phyloP scores from a whole-genome alignment of 2,888 invertebrate species.

The Acheta domesticus region DNA sequence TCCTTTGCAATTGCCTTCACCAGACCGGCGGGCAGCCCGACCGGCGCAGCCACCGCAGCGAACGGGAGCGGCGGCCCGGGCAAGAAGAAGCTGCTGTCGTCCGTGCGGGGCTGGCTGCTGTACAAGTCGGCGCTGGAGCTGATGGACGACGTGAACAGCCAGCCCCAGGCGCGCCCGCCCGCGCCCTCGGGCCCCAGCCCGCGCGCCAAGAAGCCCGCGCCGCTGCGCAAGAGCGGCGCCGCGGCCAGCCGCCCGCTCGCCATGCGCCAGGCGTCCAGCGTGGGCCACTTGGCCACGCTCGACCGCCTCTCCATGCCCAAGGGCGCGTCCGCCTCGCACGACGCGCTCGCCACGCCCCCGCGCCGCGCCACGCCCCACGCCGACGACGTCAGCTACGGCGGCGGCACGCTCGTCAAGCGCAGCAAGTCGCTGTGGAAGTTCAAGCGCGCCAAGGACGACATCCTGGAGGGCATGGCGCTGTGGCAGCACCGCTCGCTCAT shows the following conservation, averaged over 20 bases:
- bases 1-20: neutral
- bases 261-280: slow-evolving; percentile 39
- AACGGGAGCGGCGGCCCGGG: neutral
- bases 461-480: slow-evolving; percentile 80
- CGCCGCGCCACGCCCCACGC: neutral
- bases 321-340: slow-evolving; percentile 38
- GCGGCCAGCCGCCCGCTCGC: slow-evolving; percentile 30
- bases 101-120: slow-evolving; percentile 48
- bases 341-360: neutral
- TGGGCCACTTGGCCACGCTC: slow-evolving; percentile 50
- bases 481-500: slow-evolving; percentile 84
- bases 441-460: slow-evolving; percentile 62
- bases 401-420: slow-evolving; percentile 58
- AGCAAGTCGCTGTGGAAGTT: slow-evolving; percentile 87
- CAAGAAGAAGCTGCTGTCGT: slow-evolving; percentile 36
- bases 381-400: neutral
- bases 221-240: neutral
- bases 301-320: slow-evolving; percentile 51
- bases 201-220: neutral
- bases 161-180: slow-evolving; percentile 32
- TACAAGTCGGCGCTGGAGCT: slow-evolving; percentile 49
- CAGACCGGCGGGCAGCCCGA: neutral
- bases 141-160: slow-evolving; percentile 46
- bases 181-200: neutral
- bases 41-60: neutral